Evolutionary conservation across 1,140 invertebrate species (phyloP).

Genomic region (Listronotus bonariensis): DNA sequence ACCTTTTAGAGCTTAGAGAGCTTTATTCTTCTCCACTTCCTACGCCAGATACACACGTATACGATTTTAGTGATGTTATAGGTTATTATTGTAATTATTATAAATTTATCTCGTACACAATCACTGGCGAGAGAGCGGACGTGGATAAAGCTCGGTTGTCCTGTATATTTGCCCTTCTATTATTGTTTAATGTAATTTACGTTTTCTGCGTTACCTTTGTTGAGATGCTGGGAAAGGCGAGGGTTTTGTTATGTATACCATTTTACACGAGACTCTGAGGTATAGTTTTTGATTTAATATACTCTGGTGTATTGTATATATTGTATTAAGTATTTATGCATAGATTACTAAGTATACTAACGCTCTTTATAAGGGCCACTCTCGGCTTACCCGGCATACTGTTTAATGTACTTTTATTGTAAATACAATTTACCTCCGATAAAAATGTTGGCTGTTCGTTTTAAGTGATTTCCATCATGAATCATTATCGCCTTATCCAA

Average conservation of each 20-base stretch:
- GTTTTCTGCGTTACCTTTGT: conserved; percentile 49
- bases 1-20: conserved; percentile 4
- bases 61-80: conserved; percentile 52
- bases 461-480: conserved; percentile 58
- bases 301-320: conserved; percentile 48
- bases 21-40: conserved; percentile 24
- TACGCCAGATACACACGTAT: conserved; percentile 44
- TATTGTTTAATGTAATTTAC: conserved; percentile 23
- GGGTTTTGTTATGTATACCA: conserved; percentile 45
- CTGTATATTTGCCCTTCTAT: conserved; percentile 22
- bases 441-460: conserved; percentile 57
- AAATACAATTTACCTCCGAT: conserved; percentile 54
- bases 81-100: conserved; percentile 48
- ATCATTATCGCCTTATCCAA: conserved; percentile 58
- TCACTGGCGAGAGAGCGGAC: conserved; percentile 25
- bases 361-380: conserved; percentile 28
- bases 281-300: conserved; percentile 51
- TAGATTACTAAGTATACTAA: conserved; percentile 46
- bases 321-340: conserved; percentile 47
- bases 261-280: conserved; percentile 43
- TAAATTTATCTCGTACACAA: conserved; percentile 45
- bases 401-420: conserved; percentile 45
- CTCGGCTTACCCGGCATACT: conserved; percentile 32
- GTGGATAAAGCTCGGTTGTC: conserved; percentile 20
- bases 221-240: conserved; percentile 38